These are phyloP conservation scores for Poecile atricapillus DNA, from an alignment of 2,113 vertebrate species.

Conservation along the genomic window DNA sequence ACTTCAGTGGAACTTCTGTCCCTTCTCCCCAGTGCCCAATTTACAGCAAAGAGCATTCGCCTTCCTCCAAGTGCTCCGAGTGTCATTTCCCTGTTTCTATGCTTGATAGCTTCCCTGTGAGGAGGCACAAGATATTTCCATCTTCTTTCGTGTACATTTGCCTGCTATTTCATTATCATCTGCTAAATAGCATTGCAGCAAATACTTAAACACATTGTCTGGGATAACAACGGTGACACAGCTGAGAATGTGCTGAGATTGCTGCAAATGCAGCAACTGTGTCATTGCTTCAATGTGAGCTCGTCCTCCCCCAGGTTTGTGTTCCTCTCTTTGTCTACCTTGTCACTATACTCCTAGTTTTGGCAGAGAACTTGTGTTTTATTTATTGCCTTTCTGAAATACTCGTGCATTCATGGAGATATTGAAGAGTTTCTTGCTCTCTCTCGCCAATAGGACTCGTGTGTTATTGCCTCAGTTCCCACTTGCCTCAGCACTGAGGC, in stretches of 20 bases:
- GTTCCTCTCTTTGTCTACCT: background rate
- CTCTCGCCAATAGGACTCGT: rapidly evolving
- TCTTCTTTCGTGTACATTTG: background rate
- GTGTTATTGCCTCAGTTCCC: background rate
- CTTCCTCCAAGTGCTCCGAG: background rate
- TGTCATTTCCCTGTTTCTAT: background rate
- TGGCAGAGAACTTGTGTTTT: background rate
- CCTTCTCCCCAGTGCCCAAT: background rate
- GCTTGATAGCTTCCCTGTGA: background rate
- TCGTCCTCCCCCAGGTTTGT: background rate
- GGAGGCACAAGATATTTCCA: background rate
- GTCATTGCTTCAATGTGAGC: slow-evolving; percentile 4
- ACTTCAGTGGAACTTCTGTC: background rate
- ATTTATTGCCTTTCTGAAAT: background rate
- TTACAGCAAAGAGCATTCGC: background rate
- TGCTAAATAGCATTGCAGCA: slow-evolving; percentile 1
- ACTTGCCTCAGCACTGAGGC: background rate
- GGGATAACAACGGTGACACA: background rate
- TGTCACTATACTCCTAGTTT: background rate
- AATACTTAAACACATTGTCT: background rate
- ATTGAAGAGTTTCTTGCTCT: background rate
- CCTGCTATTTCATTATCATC: background rate
- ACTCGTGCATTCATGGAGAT: background rate
- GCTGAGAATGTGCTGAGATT: background rate
- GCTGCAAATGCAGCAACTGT: background rate